Evolutionary conservation across 2,888 invertebrate genomes (phyloP), one percentile per base, ranked within the genome.

Genomic region (Ashinkailepas kermadecensis): DNA sequence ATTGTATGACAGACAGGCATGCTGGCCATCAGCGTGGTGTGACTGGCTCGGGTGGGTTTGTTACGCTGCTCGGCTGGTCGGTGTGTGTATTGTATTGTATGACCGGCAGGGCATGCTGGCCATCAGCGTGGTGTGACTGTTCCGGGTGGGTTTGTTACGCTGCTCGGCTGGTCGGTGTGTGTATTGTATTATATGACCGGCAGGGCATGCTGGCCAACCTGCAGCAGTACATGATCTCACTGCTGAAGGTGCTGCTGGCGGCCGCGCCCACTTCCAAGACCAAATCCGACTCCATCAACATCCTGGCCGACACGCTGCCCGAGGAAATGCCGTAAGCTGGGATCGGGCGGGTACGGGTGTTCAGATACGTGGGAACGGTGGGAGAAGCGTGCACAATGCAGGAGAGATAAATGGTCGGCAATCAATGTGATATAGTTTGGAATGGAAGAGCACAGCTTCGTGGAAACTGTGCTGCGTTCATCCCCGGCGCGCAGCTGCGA

Each of bases 191-290:
- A 4, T 39, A 39, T 39, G 39, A 39, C 39, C 70, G 39, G 12
- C 82, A 87, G 84, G 95, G 95, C n/a, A 94, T 99, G 91, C 88
- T 98, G 84, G 97, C 98, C 1, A 96, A 95, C 88, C 90, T 99
- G 86, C 97, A 98, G 18, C 98, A 99, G 86, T 97, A 98, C 86
- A 96, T 98, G 93, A 99, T 99, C 86, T 96, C 97, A 39, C 88
- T 99, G 81, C 89, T 99, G 81, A 99, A 99, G 90, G 96, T 99
- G 85, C 90, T 99, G 82, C 90, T 99, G 82, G 99, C 99, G 58
- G 98, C 99, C 81, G 97, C 98, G 64, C 99, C 99, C 9, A 98
- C 98, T n/a, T 96, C 96, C 23, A 98, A 97, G 89, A 93, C 95
- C 10, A 98, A 98, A 89, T 95, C 94, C 15, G 99, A 99, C 87